These are phyloP conservation scores for Nematostella vectensis DNA, from an alignment of 92 coral and sea anemone genomes.

Conservation along the genomic window DNA sequence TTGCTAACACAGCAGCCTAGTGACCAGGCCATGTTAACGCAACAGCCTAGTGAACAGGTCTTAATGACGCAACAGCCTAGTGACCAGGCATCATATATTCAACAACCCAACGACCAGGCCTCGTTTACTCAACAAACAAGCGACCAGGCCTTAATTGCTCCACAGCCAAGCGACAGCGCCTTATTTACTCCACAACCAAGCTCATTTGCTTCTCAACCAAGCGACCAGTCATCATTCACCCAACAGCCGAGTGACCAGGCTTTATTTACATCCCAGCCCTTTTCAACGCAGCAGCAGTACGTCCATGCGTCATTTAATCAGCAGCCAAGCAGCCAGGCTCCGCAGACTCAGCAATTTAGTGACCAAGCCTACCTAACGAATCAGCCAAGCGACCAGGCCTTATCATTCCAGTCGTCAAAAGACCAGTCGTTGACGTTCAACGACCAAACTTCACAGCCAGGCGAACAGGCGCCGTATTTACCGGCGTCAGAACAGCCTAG, in stretches of 20 bases:
- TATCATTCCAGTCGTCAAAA: too few species aligned
- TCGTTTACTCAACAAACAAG: not conserved
- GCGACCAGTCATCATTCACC: too few species aligned
- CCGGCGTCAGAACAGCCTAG: too few species aligned
- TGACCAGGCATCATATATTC: not conserved
- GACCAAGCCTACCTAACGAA: not conserved
- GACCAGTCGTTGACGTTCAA: too few species aligned
- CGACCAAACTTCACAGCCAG: too few species aligned
- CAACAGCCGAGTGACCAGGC: constrained; percentile 3
- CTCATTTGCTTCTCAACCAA: too few species aligned
- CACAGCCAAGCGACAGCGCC: not conserved
- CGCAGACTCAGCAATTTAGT: not conserved
- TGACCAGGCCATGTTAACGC: not conserved
- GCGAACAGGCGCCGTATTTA: too few species aligned
- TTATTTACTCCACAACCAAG: not conserved
- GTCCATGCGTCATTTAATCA: not conserved
- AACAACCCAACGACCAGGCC: constrained; percentile 1
- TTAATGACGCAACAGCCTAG: not conserved
- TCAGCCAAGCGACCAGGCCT: not conserved
- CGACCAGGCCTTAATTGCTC: not conserved
- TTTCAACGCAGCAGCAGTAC: not conserved
- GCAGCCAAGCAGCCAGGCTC: not conserved
- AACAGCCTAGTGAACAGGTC: constrained; percentile 1
- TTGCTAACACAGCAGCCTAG: not conserved
- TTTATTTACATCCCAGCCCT: not conserved